A percentile compares a stretch with the other conserved stretches of the same genome.
phyloP scores from a whole-genome alignment of 2,888 invertebrate species.

The Stenoptilia bipunctidactyla region DNA sequence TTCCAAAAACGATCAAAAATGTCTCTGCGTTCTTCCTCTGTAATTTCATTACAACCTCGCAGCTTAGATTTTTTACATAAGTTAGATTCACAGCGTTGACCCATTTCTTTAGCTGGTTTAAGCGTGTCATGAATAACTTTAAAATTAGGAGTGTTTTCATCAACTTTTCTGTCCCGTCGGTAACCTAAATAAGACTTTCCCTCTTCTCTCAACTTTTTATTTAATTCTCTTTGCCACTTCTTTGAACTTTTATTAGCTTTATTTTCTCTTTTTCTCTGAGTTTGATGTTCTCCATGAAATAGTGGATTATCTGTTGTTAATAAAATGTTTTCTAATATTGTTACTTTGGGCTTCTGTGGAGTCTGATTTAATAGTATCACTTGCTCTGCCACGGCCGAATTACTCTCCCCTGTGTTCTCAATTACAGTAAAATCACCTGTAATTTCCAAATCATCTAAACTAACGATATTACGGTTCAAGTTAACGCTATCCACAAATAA shows the following conservation, averaged over 20 bases:
- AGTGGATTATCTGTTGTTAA: neutral
- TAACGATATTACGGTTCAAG: too few species aligned
- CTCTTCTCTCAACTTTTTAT: conserved; percentile 3
- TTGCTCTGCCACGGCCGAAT: too few species aligned
- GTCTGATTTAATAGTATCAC: too few species aligned
- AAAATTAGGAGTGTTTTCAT: conserved; percentile 2
- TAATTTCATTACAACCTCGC: neutral
- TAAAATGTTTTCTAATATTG: neutral
- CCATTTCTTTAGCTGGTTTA: conserved; percentile 5
- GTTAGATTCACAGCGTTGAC: conserved; percentile 2
- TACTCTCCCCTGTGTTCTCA: too few species aligned
- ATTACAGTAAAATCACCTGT: too few species aligned
- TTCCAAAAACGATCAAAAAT: conserved; percentile 8
- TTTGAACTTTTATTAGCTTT: conserved; percentile 4
- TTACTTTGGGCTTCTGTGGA: neutral
- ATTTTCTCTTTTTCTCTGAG: neutral
- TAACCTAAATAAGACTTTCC: neutral
- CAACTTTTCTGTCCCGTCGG: conserved; percentile 3
- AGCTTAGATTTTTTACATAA: neutral
- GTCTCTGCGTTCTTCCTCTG: conserved; percentile 2
- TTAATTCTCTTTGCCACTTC: conserved; percentile 4
- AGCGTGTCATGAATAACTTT: conserved; percentile 3
- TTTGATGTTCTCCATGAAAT: neutral
- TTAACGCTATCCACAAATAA: too few species aligned
- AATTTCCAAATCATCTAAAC: too few species aligned